Percentiles rank a stretch among this genome's conserved stretches.
Conservation (phyloP, 2,888 invertebrate species). For the Crocallis elinguaria region DNA sequence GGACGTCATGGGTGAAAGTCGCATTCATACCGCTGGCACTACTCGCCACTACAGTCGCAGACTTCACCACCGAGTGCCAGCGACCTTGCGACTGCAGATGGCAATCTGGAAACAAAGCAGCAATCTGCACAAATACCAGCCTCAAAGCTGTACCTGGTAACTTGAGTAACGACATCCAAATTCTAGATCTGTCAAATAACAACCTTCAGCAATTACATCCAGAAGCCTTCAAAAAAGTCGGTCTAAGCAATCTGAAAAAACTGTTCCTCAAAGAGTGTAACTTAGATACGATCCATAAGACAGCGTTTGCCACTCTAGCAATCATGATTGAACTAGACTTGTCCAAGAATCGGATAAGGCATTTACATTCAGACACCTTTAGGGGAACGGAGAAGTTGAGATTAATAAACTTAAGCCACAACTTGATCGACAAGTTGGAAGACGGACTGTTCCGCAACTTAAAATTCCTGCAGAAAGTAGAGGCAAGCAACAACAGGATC, state of each 20-base stretch:
- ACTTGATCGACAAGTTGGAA: constrained; percentile 89
- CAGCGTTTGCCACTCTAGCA: constrained; percentile 90
- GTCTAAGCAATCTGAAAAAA: constrained; percentile 92
- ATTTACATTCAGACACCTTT: constrained; percentile 89
- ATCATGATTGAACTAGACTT: constrained; percentile 94
- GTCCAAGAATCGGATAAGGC: constrained; percentile 88
- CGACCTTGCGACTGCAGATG: constrained; percentile 92
- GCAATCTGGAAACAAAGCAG: constrained; percentile 93
- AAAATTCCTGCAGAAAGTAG: constrained; percentile 90
- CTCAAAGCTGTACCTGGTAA: constrained; percentile 88
- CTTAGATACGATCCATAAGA: constrained; percentile 88
- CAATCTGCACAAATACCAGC: constrained; percentile 90
- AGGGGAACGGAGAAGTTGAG: constrained; percentile 89
- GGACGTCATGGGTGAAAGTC: constrained; percentile 79
- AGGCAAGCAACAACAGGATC: constrained; percentile 91
- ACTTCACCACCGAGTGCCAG: constrained; percentile 87
- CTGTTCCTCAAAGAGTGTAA: constrained; percentile 90
- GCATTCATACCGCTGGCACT: constrained; percentile 63
- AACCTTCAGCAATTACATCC: constrained; percentile 86
- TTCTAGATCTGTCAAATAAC: constrained; percentile 90
- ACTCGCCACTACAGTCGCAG: constrained; percentile 70
- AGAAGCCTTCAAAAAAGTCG: constrained; percentile 88
- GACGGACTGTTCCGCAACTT: constrained; percentile 91
- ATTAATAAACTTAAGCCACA: constrained; percentile 90
- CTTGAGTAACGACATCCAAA: constrained; percentile 89